Evolutionary conservation across 2,113 vertebrate species (phyloP).

Genomic region (Catharus minimus): DNA sequence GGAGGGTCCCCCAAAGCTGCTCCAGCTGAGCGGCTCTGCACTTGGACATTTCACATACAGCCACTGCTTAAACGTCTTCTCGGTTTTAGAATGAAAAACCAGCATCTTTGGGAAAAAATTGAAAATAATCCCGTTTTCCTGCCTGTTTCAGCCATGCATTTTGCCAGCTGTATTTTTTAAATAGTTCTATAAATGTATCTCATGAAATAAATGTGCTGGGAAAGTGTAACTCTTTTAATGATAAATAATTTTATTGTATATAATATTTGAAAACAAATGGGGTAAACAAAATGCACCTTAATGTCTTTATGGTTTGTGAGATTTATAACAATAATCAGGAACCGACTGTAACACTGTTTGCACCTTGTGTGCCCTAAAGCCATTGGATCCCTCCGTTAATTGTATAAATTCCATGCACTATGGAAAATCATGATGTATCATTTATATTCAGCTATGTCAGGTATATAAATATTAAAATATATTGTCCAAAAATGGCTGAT

Average conservation of each 20-base stretch:
- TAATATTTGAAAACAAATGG: constrained; percentile 69
- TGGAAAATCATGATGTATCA: constrained; percentile 75
- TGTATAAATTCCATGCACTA: constrained; percentile 78
- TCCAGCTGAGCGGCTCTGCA: neutral
- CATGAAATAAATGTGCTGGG: constrained; percentile 57
- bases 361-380: constrained; percentile 76
- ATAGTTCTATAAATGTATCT: constrained; percentile 59
- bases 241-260: constrained; percentile 60
- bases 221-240: constrained; percentile 72
- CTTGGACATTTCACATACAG: neutral
- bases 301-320: constrained; percentile 72
- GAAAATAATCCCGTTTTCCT: constrained; percentile 50
- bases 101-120: constrained; percentile 50
- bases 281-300: constrained; percentile 72
- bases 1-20: neutral
- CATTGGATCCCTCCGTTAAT: constrained; percentile 76
- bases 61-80: neutral
- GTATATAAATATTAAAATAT: constrained; percentile 85
- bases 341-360: constrained; percentile 66
- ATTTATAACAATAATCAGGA: constrained; percentile 80
- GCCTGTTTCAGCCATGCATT: constrained; percentile 51
- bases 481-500: constrained; percentile 78
- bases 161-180: constrained; percentile 62
- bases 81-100: constrained; percentile 23
- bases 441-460: constrained; percentile 81